Evolutionary conservation across 2,888 invertebrate species (phyloP).

Genomic region (Calameuta pallipes): DNA sequence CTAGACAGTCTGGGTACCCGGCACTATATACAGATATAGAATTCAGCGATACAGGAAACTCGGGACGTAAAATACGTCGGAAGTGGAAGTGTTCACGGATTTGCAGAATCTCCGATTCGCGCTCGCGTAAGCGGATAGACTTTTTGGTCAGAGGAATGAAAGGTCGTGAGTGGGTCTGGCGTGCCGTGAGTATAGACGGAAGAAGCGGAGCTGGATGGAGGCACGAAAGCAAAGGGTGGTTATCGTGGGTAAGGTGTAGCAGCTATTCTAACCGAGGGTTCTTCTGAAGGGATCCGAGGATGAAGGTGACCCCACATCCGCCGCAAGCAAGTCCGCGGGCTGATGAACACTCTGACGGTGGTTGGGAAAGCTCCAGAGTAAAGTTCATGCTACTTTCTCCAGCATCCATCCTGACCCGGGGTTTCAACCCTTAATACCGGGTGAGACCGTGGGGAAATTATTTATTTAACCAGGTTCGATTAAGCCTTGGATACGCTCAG

Average conservation of each 20-base stretch:
- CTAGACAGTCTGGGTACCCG: not conserved
- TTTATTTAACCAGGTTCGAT: not conserved
- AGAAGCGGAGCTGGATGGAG: not conserved
- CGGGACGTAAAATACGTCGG: not conserved
- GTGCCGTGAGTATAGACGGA: not conserved
- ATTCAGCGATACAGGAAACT: not conserved
- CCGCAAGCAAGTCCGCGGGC: conserved; percentile 30
- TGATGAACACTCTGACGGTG: conserved; percentile 36
- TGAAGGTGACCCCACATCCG: conserved; percentile 13
- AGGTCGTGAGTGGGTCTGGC: conserved; percentile 24
- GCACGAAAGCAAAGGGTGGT: not conserved
- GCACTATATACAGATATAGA: not conserved
- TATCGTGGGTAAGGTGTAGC: not conserved
- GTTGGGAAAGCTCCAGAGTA: not conserved
- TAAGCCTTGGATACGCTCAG: not conserved
- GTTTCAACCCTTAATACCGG: not conserved
- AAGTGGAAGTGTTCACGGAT: conserved; percentile 32
- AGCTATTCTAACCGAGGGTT: not conserved
- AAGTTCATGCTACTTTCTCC: not conserved
- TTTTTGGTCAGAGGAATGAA: conserved; percentile 40
- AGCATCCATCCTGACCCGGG: not conserved
- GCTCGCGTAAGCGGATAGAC: conserved; percentile 49
- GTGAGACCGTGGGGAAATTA: not conserved
- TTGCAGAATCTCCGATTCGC: conserved; percentile 47
- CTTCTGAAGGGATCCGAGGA: conserved; percentile 8